Evolutionary conservation across 2,888 invertebrate genomes (phyloP), one percentile per base, ranked within the genome.

Genomic region (Meghimatium bilineatum): DNA sequence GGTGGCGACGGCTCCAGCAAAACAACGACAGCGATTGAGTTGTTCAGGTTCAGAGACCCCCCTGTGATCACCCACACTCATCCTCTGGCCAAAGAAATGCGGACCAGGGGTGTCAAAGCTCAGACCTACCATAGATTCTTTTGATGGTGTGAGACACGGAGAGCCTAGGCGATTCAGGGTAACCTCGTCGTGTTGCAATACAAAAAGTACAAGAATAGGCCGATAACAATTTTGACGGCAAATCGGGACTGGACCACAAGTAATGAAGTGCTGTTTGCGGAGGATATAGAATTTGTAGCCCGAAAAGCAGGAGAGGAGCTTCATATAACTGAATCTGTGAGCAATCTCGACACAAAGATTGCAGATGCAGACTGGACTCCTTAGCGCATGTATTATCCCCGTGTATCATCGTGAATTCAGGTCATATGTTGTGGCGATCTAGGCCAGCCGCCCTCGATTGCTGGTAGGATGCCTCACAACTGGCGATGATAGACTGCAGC

Each of bases 361-460:
- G 38, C 71, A 36, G 71, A 71, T 20, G 71, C 38, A 26, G 60
- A 56, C 23, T 76, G 76, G 76, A 60, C 36, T 14, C 76, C 26
- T n/a, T 32, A 76, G 5, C 34, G 56, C 20, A 56, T 76, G 32
- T 60, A 56, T 23, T 76, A 6, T 34, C 56, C 34, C 76, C 34
- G 8, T 23, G 36, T 56, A 60, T 76, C 32, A 76, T 76, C 23
- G 60, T 76, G 56, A 20, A 29, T 56, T 29, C 75, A 52, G 29
- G 60, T 76, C 76, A 34, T 76, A 36, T 76, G 29, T 12, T 76
- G 76, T 60, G 76, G 56, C 26, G 76, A 76, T 36, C 76, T 2
- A 23, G 56, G 76, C 36, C 76, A 76, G 36, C 56, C 76, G n/a
- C 76, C 23, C 1, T 60, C 38, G n/a, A 38, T 34, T 36, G 56